These are phyloP conservation scores for Leucozona laternaria DNA, from an alignment of 2,888 invertebrate species.

Conservation along the genomic window DNA sequence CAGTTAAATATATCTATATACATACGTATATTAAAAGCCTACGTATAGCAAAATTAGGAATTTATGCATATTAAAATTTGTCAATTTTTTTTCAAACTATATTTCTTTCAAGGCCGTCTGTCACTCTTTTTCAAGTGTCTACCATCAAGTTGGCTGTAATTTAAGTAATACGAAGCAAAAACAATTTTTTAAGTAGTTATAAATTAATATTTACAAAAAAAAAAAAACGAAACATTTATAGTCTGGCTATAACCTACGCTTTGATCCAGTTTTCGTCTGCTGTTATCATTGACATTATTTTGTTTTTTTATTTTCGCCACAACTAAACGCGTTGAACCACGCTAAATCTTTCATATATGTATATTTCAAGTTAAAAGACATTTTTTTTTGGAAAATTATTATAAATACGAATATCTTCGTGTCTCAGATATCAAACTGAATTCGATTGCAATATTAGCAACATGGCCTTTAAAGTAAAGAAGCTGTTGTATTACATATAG, in stretches of 20 bases:
- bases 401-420: conserved; percentile 8
- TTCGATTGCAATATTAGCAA: background rate
- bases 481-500: background rate
- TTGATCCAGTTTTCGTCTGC: conserved; percentile 4
- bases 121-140: no score
- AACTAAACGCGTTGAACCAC: background rate
- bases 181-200: background rate
- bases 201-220: background rate
- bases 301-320: background rate
- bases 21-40: no score
- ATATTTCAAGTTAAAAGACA: background rate
- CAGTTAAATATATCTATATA: no score
- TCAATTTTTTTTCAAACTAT: no score
- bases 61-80: no score
- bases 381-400: background rate
- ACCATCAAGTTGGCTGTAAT: background rate
- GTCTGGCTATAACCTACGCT: conserved; percentile 22
- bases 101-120: no score
- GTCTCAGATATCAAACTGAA: background rate
- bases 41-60: no score
- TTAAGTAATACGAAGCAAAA: background rate
- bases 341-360: background rate
- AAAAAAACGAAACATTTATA: background rate
- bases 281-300: conserved; percentile 21
- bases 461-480: conserved; percentile 30